Conservation (phyloP, 2,888 invertebrate species). For the Sceliomorpha sp. region DNA sequence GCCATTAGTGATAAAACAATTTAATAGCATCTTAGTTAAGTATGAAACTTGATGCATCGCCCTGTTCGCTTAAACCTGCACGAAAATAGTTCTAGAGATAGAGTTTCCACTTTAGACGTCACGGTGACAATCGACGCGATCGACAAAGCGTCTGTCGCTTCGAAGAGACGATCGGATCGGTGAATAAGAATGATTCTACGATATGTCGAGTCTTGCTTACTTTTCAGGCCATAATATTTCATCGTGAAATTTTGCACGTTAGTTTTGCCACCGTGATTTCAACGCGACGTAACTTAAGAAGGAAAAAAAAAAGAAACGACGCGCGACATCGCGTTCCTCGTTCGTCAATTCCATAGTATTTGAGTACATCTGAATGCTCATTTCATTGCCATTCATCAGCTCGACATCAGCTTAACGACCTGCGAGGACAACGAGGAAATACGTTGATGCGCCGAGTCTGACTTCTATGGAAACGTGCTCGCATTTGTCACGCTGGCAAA, state of each 20-base stretch:
- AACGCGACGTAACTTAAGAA: constrained; percentile 5
- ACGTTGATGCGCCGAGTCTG: constrained; percentile 24
- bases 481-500: no score
- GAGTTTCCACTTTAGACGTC: constrained; percentile 1
- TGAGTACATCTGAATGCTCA: constrained; percentile 48
- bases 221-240: no score
- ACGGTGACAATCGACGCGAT: background rate
- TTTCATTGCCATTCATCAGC: constrained; percentile 54
- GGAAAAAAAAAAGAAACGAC: constrained; percentile 22
- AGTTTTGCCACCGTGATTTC: constrained; percentile 45
- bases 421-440: constrained; percentile 51
- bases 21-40: constrained; percentile 38
- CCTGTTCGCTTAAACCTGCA: constrained; percentile 19
- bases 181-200: no score
- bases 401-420: constrained; percentile 52
- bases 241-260: background rate
- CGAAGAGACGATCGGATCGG: no score
- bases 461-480: background rate
- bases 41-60: constrained; percentile 40
- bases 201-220: constrained; percentile 11
- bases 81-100: constrained; percentile 27
- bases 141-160: no score
- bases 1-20: constrained; percentile 50
- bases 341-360: constrained; percentile 47
- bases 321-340: no score